Evolutionary conservation across 2,888 invertebrate genomes (phyloP).

Genomic region (Eupithecia vulgata): DNA sequence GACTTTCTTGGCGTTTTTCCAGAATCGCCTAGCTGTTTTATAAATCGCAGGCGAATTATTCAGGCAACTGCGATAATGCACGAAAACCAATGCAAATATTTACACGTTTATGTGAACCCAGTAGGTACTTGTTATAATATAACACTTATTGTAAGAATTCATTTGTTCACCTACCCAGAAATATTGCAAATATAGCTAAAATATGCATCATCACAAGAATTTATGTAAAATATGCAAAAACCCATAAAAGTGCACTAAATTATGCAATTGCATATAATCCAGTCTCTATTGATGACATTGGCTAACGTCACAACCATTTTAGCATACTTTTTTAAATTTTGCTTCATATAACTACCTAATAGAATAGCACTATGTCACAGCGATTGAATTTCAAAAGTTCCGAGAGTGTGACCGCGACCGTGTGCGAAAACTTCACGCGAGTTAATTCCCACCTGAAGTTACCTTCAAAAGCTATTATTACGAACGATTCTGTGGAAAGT

Average conservation of each 20-base stretch:
- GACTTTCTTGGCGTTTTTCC: constrained; percentile 6
- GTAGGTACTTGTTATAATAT: too few species aligned
- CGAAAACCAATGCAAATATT: neutral
- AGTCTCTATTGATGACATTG: neutral
- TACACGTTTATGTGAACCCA: too few species aligned
- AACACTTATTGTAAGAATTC: too few species aligned
- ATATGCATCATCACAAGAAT: too few species aligned
- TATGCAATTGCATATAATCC: too few species aligned
- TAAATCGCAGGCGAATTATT: neutral
- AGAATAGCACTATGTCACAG: neutral
- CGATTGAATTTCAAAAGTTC: constrained; percentile 34
- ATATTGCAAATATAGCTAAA: too few species aligned
- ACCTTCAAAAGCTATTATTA: constrained; percentile 34
- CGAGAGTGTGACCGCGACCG: constrained; percentile 27
- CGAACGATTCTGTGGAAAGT: constrained; percentile 30
- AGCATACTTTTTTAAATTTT: neutral
- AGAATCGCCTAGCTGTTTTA: constrained; percentile 1
- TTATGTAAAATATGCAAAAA: too few species aligned
- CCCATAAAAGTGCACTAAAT: too few species aligned
- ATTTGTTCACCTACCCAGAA: too few species aligned
- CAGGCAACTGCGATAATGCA: constrained; percentile 3
- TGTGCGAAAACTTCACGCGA: constrained; percentile 35
- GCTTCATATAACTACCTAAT: neutral
- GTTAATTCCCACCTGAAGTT: constrained; percentile 41
- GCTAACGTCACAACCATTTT: neutral